These are phyloP conservation scores for Nycteola revayana DNA, from an alignment of 2,888 invertebrate genomes.

Conservation along the genomic window DNA sequence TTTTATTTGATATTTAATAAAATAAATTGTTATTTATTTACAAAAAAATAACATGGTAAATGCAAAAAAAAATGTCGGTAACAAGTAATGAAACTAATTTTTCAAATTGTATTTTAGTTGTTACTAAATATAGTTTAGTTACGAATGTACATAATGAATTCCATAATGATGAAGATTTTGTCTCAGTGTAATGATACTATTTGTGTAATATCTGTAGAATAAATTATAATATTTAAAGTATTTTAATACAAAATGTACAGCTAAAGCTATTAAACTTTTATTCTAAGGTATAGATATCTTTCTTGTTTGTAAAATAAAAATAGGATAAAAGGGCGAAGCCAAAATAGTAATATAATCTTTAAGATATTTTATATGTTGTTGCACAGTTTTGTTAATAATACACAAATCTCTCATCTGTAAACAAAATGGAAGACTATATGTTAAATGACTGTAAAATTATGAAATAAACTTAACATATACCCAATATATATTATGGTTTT, in stretches of 20 bases:
- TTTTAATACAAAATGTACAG: constrained; percentile 59
- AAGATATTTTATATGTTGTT: constrained; percentile 57
- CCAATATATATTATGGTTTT: not conserved
- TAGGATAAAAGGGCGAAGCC: constrained; percentile 52
- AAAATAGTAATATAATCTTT: constrained; percentile 33
- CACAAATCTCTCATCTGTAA: constrained; percentile 55
- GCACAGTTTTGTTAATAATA: constrained; percentile 58
- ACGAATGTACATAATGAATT: constrained; percentile 39
- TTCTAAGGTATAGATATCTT: constrained; percentile 44
- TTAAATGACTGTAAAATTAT: constrained; percentile 60
- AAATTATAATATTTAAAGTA: constrained; percentile 26
- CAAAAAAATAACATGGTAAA: too few relatives aligned
- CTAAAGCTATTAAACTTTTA: constrained; percentile 40
- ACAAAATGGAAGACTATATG: constrained; percentile 55
- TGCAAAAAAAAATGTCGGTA: too few relatives aligned
- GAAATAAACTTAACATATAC: constrained; percentile 45
- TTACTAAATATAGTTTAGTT: too few relatives aligned
- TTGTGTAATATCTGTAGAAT: constrained; percentile 27
- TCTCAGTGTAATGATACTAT: constrained; percentile 16
- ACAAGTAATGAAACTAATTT: too few relatives aligned
- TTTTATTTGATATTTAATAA: too few relatives aligned
- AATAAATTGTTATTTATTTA: too few relatives aligned
- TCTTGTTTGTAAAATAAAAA: constrained; percentile 52
- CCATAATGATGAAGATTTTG: constrained; percentile 11
- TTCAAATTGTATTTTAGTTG: too few relatives aligned